These are phyloP conservation scores for human (Homo sapiens) DNA, from an alignment of 2,113 vertebrate genomes.

Conservation along the genomic window GRCh38 chr7:45838501-45839000, in stretches of 20 bases:
- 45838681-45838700: not conserved
- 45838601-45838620: not conserved
- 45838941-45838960: accelerated
- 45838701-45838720: not conserved
- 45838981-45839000: not conserved
- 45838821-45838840: not conserved
- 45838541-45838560: not conserved
- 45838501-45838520: no score
- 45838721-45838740: not conserved
- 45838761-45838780: not conserved
- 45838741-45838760: not conserved
- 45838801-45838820: not conserved
- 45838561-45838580: not conserved
- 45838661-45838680: not conserved
- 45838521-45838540: not conserved
- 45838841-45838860: not conserved
- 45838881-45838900: not conserved
- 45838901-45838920: accelerated
- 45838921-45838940: not conserved
- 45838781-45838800: not conserved
- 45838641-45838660: no score
- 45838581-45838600: not conserved
- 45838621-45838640: not conserved
- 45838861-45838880: not conserved
- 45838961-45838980: not conserved